Evolutionary conservation across 2,888 invertebrate genomes (phyloP), one percentile per base, ranked within the genome.

Genomic region (Brachycybe producta): DNA sequence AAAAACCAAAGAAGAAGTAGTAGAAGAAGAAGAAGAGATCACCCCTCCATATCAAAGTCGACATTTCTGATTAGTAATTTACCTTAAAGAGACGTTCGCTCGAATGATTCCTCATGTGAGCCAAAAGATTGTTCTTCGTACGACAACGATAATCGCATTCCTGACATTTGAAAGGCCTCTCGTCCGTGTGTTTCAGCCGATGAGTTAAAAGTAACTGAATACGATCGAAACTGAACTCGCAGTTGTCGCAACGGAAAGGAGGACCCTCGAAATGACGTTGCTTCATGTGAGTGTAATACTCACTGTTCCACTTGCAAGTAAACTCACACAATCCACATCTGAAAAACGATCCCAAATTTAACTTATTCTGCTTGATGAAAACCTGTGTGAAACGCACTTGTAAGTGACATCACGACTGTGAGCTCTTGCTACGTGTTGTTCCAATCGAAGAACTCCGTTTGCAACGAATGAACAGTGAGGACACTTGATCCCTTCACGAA

Each of bases 161-260:
- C 23, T 70, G 67, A 58, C 73, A 73, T 49, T 65, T 63, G 59
- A 63, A 70, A 3, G 70, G 72, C 4, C 70, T 58, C 30, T 71
- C 70, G 43, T 69, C 66, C 2, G 66, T 62, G 35, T 79, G 79
- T 47, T 70, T 70, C 53, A 75, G 71, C 46, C 77, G 68, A 60
- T 80, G 80, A 2, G 73, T 69, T 51, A 79, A 68, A 44, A 79
- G 61, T 54, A 72, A 70, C 26, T 75, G 73, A 50, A 79, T 69
- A 36, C 68, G 65, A 21, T 68, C 67, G n/a, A 67, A 65, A 1
- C 61, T 62, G 56, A 68, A 73, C n/a, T 65, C 67, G 70, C 79
- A 79, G 48, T 67, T 68, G 57, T 77, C 76, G 63, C 79, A 79
- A 57, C 70, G 68, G 61, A 71, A 77, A n/a, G 78, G 77, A n/a